Base-by-base conservation (phyloP, 2,797 vertebrate species). In the Poeciliopsis gracilis region DNA sequence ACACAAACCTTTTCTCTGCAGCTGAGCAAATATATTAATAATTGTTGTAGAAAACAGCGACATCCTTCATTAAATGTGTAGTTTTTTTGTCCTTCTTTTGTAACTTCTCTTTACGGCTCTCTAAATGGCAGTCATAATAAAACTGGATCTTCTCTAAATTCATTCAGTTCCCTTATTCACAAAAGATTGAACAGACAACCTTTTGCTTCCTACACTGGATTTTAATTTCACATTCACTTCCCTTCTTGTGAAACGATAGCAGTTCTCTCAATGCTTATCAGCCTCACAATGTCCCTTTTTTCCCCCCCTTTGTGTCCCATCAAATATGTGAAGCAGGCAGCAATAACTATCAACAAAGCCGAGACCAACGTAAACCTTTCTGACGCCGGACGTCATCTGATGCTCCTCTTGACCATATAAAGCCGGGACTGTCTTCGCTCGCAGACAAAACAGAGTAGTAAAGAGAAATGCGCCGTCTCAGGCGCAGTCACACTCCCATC, bases 341-440 rank as follows among this genome's bases (percentile, higher is more conserved):
- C 1, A 0, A 47, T 75, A 83, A 89, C 78, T 85, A 70, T 89
- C 78, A 85, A 76, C 92, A 90, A 88, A 89, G 55, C 78, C 15
- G n/a, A 73, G 82, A 79, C 75, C 3, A 89, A 85, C 86, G 84
- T 91, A 92, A 91, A 91, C 88, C 72, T 72, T 77, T 69, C 84
- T 51, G 82, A 86, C 76, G 83, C 87, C 74, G 77, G 81, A 80
- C 71, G 33, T 78, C 84, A 75, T 86, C 86, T 72, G 77, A 3
- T 23, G 23, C 82, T 81, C 75, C 83, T 69, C 73, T 82, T 93
- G 92, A 91, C 94, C 94, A 95, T 93, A 95, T 94, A 95, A 94
- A 94, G 94, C 47, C 88, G 0, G 76, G 70, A 77, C 85, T 51
- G 87, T 86, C 87, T 79, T 43, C 59, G 38, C 87, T 89, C 83